A percentile compares a stretch with the other conserved stretches of the same genome.
phyloP scores from a whole-genome alignment of 2,113 vertebrate species.

The Arizona elegans region DNA sequence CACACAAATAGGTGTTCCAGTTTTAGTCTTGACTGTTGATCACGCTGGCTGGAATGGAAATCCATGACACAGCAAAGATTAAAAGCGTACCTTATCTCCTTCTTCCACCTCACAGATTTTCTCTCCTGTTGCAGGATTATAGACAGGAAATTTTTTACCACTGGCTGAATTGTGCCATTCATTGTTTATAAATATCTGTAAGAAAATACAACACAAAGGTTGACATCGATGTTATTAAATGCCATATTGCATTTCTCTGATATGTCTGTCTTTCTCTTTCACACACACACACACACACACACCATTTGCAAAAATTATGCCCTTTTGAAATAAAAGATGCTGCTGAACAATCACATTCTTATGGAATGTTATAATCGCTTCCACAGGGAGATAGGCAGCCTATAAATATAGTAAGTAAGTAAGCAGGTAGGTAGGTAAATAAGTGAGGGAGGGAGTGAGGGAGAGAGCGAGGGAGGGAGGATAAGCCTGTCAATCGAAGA shows the following conservation, averaged over 20 bases:
- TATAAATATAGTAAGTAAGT: not conserved
- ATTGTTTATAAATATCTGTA: slow-evolving; percentile 87
- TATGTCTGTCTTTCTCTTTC: not conserved
- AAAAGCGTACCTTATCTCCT: slow-evolving; percentile 74
- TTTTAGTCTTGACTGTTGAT: not conserved
- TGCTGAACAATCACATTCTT: not conserved
- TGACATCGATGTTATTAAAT: not conserved
- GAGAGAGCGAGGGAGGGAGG: too few species aligned
- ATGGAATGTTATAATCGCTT: not conserved
- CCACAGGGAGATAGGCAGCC: not conserved
- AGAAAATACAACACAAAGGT: slow-evolving; percentile 2
- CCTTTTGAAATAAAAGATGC: slow-evolving; percentile 1
- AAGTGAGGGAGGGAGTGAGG: too few species aligned
- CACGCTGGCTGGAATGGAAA: not conserved
- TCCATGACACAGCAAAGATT: not conserved
- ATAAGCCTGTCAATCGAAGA: not conserved
- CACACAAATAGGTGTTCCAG: not conserved
- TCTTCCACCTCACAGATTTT: slow-evolving; percentile 85
- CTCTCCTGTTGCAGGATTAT: slow-evolving; percentile 81
- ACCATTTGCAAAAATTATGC: accelerated
- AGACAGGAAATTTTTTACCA: slow-evolving; percentile 80
- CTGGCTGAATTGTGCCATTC: slow-evolving; percentile 82
- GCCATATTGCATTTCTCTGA: not conserved
- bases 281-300: not conserved
- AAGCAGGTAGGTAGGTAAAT: not conserved